Base-by-base conservation (phyloP, 2,888 invertebrate genomes). In the Andrena trimmerana region DNA sequence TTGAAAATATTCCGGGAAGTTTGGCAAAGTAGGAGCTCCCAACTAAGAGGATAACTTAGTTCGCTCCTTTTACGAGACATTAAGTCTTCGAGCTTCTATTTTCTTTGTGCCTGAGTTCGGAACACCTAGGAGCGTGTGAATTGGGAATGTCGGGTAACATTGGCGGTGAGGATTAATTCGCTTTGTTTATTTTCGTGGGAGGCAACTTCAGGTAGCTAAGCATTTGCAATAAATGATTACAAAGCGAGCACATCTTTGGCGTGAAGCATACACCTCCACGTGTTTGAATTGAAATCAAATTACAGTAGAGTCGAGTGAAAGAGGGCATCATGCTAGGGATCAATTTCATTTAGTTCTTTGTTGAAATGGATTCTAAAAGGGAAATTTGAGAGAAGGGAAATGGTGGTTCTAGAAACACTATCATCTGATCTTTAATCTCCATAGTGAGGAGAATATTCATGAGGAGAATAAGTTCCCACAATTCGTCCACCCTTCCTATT, bases 1-100 rank as follows among this genome's bases (percentile, higher is more conserved):
- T 60, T 31, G 33, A 62, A 62, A 62, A 62, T 62, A 62, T 62
- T 62, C 62, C 13, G 8, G 20, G 20, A 62, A 62, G 20, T 62
- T 62, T 36, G 33, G 20, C 62, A 20, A 20, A 8, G 27, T 29
- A 59, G 33, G 33, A 33, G 33, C 20, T 60, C n/a, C 31, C 20
- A 33, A 20, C 8, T 62, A 62, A 62, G 62, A 33, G 33, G 62
- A 62, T 62, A 62, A 62, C 20, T 33, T 33, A 62, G 62, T 62
- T 62, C 16, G 20, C 60, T 16, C 7, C 8, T 36, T 62, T 62
- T 62, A n/a, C 33, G 33, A 20, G 29, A 62, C 33, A 33, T 36
- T 62, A 62, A 33, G 62, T 33, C 33, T 20, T 36, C 62, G 62
- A 8, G 20, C 29, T 33, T 62, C 33, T 29, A 36, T 36, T 62